Evolutionary conservation across 2,113 vertebrate genomes (phyloP), one percentile per base, ranked within the genome.

Genomic region (Melospiza melodia): DNA sequence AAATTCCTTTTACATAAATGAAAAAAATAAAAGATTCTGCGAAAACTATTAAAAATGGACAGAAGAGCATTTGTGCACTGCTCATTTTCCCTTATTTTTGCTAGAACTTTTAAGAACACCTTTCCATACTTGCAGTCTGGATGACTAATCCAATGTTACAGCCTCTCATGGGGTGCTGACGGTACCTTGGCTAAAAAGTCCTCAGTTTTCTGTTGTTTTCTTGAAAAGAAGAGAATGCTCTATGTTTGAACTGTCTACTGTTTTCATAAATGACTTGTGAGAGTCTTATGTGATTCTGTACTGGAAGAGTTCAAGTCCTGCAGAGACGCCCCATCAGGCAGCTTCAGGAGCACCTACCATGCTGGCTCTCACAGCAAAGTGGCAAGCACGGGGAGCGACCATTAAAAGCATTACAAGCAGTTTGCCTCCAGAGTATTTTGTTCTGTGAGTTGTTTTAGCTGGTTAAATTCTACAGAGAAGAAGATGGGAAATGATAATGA

Each of bases 21-120:
- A 1, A 61, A 67, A 46, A 33, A 33, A 44, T 3, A 44, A 37
- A 77, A 39, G 0, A 15, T 23, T 31, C 5, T 37, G 15, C 12
- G 16, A 55, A 88, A 57, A 35, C 4, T 57, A 55, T 52, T 61
- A 58, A 74, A 90, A 80, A 48, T 54, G 19, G 39, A 72, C 67
- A 65, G 8, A 61, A 67, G 37, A 55, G 15, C 9, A 52, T 69
- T 94, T 89, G 31, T 90, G 9, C 15, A 55, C 15, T 62, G 30
- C 68, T 69, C 19, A 10, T 15, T 41, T 92, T 15, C 8, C 68
- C 77, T 81, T 78, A 82, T 51, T 84, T 61, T 73, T 46, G 5
- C 41, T 83, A 52, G 33, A 73, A 71, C 23, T 68, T 69, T 79
- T 27, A 73, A 75, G 23, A 75, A 23, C 10, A 54, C 7, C 5